Base-by-base conservation (phyloP, 2,888 invertebrate genomes). In the Ptychoptera contaminata region DNA sequence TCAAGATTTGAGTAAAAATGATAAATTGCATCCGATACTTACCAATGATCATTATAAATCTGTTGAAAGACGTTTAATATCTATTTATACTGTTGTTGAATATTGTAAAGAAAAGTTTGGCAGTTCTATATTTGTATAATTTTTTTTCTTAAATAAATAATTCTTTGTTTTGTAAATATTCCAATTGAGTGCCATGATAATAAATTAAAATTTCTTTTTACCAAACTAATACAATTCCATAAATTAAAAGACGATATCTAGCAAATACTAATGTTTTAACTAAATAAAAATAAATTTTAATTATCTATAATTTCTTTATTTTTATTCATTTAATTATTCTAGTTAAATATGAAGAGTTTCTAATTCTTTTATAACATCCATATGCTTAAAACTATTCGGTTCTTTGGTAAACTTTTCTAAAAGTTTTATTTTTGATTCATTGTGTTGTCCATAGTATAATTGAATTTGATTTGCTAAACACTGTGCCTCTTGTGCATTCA, bases 401-500 rank as follows among this genome's bases (percentile, higher is more conserved):
- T 65, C 68, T 35, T 72, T 67, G 0, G 77, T 82, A 52, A 91
- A 91, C 5, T 58, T 67, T 51, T 82, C 68, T 46, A 91, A 59
- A 36, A 90, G 60, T 39, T 72, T 61, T 1, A 71, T 56, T 57
- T 83, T 79, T 6, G 66, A 67, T 11, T 70, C 59, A 58, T 82
- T 74, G 43, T 76, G 71, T 52, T 77, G 75, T 41, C 72, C 73
- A 60, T 88, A 91, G 64, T 86, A 91, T 64, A 90, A 68, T 60
- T 88, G 86, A 47, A 90, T 66, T 60, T 90, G 83, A 61, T 90
- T 88, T 1, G 81, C 85, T 44, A 91, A 63, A 58, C 86, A 90
- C 56, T 82, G 85, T 0, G 90, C 90, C 64, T 91, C 90, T 57
- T 77, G 73, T 0, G 73, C 77, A 59, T 68, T 77, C 45, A 88